Base-by-base conservation (phyloP, 2,113 vertebrate genomes). In the Hyperopisus bebe region DNA sequence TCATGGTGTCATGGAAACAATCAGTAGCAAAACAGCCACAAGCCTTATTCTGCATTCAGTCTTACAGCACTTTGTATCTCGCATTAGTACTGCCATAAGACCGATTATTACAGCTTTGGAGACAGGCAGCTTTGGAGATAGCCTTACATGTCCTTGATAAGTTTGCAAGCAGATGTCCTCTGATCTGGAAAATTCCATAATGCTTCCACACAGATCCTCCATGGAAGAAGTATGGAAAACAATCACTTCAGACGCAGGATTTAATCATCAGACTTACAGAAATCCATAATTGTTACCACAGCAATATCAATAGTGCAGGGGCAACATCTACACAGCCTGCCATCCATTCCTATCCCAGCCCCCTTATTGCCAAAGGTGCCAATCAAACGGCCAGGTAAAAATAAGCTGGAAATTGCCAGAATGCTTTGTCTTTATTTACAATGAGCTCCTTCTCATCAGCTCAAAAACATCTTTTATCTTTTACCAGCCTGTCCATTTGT, bases 191-290 rank as follows among this genome's bases (percentile, higher is more conserved):
- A 94, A 94, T 95, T 93, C 94, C 91, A 92, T 95, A 94, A 94
- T 95, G 92, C 94, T 92, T 92, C 94, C 94, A 95, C 94, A 92
- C 92, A 90, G 91, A 92, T 91, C 92, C 95, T 95, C 94, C 95
- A 93, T 95, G 93, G 92, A 94, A 94, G 94, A 95, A 92, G 94
- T 92, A 90, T 91, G 91, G 91, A 91, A 95, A 95, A 95, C 94
- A 94, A 95, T 94, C 93, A 92, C 86, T 42, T 89, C 66, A 93
- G 92, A 94, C 91, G 91, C 88, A 82, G 92, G 94, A 94, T 96
- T 92, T 93, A 95, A 96, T 95, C 94, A 95, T 92, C 91, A 90
- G 91, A 87, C 91, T 92, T 91, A n/a, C 90, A 91, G 94, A 95
- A 92, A 89, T 90, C 94, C 39, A 92, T 95, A 95, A 94, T 93